These are phyloP conservation scores for Metopia argyrocephala DNA, from an alignment of 2,888 invertebrate species.

Conservation along the genomic window DNA sequence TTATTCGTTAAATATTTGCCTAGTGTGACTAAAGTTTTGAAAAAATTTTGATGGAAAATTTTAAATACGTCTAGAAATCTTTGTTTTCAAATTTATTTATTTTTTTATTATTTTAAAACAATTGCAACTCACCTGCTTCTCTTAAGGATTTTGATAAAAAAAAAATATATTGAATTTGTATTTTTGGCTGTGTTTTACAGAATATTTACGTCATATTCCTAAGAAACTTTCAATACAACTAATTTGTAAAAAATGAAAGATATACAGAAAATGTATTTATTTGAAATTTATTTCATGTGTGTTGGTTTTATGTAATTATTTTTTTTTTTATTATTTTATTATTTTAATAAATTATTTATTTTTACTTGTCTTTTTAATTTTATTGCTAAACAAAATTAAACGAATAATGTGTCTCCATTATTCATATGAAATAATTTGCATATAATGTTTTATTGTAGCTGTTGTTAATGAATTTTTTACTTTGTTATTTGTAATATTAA, in stretches of 20 bases:
- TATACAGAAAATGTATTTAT: conserved; percentile 2
- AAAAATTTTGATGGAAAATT: no score
- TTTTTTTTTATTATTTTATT: background rate
- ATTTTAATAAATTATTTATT: conserved; percentile 11
- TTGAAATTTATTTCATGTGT: conserved; percentile 16
- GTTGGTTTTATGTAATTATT: background rate
- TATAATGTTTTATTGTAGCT: conserved; percentile 27
- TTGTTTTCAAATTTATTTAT: background rate
- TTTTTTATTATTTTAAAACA: background rate
- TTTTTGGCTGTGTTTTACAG: background rate
- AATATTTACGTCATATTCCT: conserved; percentile 46
- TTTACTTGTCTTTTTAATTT: background rate
- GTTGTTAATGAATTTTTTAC: background rate
- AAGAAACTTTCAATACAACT: conserved; percentile 48
- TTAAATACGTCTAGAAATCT: no score
- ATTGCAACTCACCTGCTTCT: conserved; percentile 24
- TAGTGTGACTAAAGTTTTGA: no score
- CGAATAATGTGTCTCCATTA: conserved; percentile 37
- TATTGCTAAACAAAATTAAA: background rate
- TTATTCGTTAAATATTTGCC: no score
- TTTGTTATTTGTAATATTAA: conserved; percentile 39
- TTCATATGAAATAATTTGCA: conserved; percentile 53
- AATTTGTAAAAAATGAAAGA: background rate
- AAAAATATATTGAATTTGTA: background rate
- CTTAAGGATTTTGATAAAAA: background rate